Evolutionary conservation across 92 coral and sea anemone species (phyloP).

Genomic region (Palythoa grandis): DNA sequence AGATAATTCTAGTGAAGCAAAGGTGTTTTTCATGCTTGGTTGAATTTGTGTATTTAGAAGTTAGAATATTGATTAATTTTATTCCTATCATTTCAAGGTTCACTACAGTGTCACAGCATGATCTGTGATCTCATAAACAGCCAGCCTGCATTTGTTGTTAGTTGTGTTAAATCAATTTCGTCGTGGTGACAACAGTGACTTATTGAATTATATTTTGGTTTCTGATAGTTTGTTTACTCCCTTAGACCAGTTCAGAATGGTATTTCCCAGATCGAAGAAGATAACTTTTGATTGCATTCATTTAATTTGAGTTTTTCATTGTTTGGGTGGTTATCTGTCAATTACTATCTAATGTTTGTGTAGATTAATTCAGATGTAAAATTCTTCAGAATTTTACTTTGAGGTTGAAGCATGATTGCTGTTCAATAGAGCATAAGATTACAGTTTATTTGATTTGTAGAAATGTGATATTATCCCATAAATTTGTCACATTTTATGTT

Average conservation of each 20-base stretch:
- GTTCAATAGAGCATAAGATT: constrained; percentile 1
- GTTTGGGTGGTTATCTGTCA: not conserved
- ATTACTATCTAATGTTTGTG: constrained; percentile 23
- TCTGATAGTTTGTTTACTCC: too few species aligned
- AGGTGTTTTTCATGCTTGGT: not conserved
- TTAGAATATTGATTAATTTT: not conserved
- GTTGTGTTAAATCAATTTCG: not conserved
- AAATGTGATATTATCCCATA: not conserved
- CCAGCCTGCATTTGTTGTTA: not conserved
- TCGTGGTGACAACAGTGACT: not conserved
- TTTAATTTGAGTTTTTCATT: too few species aligned
- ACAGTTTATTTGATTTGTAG: not conserved
- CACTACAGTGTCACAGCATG: not conserved
- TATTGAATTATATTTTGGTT: too few species aligned
- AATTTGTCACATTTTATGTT: not conserved
- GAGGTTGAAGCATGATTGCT: not conserved
- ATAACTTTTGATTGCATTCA: too few species aligned
- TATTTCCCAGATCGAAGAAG: too few species aligned
- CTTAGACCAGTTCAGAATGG: too few species aligned
- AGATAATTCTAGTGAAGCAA: too few species aligned
- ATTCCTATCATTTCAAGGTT: not conserved
- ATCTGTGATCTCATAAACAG: not conserved
- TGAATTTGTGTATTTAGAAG: not conserved
- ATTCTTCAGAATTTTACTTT: constrained; percentile 9
- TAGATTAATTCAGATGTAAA: not conserved